phyloP scores from a whole-genome alignment of 2,797 vertebrate species.

The Rhodeus uyekii region DNA sequence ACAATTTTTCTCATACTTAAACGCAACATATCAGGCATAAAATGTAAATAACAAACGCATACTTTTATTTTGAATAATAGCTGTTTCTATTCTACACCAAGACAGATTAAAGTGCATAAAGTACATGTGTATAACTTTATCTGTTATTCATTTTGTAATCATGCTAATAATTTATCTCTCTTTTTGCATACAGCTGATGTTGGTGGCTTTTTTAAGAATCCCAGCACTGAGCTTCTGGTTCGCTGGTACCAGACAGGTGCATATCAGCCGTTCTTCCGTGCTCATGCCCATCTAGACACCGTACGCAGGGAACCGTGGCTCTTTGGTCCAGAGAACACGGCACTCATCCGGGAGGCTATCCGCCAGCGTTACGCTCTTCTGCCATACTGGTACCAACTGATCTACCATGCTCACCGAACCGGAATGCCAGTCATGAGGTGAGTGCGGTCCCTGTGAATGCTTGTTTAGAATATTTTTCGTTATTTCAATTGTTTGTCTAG shows the following conservation, averaged over 20 bases:
- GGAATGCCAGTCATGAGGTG: slow-evolving; percentile 90
- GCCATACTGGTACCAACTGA: slow-evolving; percentile 91
- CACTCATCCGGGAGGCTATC: slow-evolving; percentile 78
- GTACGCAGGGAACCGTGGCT: slow-evolving; percentile 92
- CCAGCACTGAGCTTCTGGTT: slow-evolving; percentile 87
- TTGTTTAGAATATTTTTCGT: neutral
- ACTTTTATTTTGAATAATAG: neutral
- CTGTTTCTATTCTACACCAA: neutral
- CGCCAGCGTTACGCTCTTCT: slow-evolving; percentile 87
- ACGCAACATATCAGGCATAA: neutral
- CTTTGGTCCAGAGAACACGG: slow-evolving; percentile 81
- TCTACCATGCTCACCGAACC: slow-evolving; percentile 80
- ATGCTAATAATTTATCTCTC: neutral
- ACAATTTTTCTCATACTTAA: neutral
- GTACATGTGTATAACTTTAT: neutral
- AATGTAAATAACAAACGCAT: neutral
- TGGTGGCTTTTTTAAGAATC: slow-evolving; percentile 91
- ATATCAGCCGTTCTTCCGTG: slow-evolving; percentile 92
- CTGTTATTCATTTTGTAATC: neutral
- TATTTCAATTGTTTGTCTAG: neutral
- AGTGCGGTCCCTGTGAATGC: neutral
- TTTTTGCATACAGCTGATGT: slow-evolving; percentile 80
- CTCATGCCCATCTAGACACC: slow-evolving; percentile 93
- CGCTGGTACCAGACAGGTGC: slow-evolving; percentile 96
- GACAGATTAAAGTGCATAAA: neutral